Evolutionary conservation across 2,888 invertebrate genomes (phyloP), one percentile per base, ranked within the genome.

Genomic region (Tryphoninae sp.): DNA sequence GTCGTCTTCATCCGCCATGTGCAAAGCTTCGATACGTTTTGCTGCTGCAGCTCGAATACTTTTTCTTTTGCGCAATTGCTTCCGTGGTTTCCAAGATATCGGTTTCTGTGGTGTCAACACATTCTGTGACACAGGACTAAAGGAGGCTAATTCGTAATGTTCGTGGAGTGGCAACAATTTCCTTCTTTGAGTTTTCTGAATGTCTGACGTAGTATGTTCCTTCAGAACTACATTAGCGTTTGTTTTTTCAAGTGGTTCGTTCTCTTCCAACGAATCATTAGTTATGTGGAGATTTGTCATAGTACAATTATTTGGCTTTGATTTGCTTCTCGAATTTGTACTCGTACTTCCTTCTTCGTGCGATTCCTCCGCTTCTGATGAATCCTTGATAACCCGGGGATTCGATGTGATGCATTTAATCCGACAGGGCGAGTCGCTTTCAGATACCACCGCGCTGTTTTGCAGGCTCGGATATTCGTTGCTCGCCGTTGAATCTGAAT

Each of bases 151-250:
- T 49, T 86, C 82, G 19, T 87, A 88, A 82, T 80, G 78, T 45
- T 88, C 84, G 2, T 67, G 59, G 40, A 89, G 79, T 2, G 89
- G 84, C 26, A 88, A 83, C 49, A 91, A 83, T 77, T 84, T 89
- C 9, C 82, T 89, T 83, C 74, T 87, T 61, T 62, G 45, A 51
- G 59, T 78, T 16, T 64, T 53, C 55, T 42, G 13, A 26, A 4
- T 16, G 19, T 13, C 23, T 13, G 11, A 13, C 4, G 26, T 68
- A 9, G 51, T 11, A 22, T 74, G 67, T 16, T 19, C 55, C 51
- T 22, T 16, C 0, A 58, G 8, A 73, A 65, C 6, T 11, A 16
- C 61, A 19, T n/a, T 19, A 8, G 53, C 26, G n/a, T 23, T 40
- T 33, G 55, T 9, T 2, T 33, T 40, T 23, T 79, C 45, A 3